Evolutionary conservation across 1,140 invertebrate genomes (phyloP).

Genomic region (Augochlora pura): DNA sequence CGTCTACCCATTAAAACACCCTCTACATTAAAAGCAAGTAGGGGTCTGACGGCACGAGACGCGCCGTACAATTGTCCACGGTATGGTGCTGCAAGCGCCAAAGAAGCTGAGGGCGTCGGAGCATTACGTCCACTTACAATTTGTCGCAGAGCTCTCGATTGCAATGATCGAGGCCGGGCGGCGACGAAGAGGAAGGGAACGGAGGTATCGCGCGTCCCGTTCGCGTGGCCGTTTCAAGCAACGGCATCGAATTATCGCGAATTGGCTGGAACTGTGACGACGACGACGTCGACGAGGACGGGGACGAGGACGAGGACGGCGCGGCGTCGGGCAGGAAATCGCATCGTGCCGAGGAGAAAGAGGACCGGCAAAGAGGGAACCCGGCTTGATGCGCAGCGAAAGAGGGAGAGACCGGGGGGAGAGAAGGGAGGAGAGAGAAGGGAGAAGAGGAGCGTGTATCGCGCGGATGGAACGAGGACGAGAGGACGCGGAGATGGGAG

Average conservation of each 20-base stretch:
- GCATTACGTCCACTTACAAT: slow-evolving; percentile 24
- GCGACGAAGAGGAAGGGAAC: too few relatives aligned
- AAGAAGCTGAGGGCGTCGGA: neutral
- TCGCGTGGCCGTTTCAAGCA: slow-evolving; percentile 12
- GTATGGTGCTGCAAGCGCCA: neutral
- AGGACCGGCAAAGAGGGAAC: neutral
- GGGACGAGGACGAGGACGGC: slow-evolving; percentile 41
- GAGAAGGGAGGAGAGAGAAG: too few relatives aligned
- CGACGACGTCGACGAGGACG: too few relatives aligned
- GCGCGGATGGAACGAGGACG: slow-evolving; percentile 4
- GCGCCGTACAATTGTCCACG: too few relatives aligned
- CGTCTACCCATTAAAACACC: too few relatives aligned
- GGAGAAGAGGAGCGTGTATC: neutral
- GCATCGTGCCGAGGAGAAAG: slow-evolving; percentile 28
- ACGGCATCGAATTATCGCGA: slow-evolving; percentile 34
- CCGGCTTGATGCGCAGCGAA: too few relatives aligned
- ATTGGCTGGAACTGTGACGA: slow-evolving; percentile 10
- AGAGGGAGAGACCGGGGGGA: slow-evolving; percentile 18
- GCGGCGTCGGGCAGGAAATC: slow-evolving; percentile 43
- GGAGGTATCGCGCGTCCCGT: neutral
- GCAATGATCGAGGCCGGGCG: neutral
- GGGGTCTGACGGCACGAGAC: too few relatives aligned
- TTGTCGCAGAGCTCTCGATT: slow-evolving; percentile 12
- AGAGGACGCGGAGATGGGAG: slow-evolving; percentile 53
- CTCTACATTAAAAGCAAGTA: too few relatives aligned